Conservation (phyloP, 2,888 invertebrate genomes). For the Lysandra coridon region DNA sequence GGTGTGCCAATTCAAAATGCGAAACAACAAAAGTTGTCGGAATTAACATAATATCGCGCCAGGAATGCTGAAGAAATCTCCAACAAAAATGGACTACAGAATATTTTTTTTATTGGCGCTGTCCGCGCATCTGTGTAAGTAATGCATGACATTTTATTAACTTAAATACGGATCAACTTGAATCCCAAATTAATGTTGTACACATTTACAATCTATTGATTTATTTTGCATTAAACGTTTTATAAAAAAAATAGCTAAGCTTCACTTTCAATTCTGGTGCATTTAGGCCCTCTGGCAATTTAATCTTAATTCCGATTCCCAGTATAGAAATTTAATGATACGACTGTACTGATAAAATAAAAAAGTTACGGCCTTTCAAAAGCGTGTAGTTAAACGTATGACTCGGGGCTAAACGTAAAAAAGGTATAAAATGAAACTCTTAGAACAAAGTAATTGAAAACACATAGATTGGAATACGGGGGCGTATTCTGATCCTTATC, state of each 20-base stretch:
- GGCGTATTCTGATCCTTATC: constrained; percentile 62
- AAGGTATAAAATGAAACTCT: constrained; percentile 41
- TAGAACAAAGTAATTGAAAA: constrained; percentile 63
- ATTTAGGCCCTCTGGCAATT: not conserved
- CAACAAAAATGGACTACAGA: constrained; percentile 56
- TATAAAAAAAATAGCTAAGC: not conserved
- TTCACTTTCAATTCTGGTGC: not conserved
- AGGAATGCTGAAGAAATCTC: constrained; percentile 33
- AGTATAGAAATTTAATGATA: not conserved
- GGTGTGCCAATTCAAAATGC: constrained; percentile 48
- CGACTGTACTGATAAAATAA: constrained; percentile 9
- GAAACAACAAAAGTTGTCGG: constrained; percentile 43
- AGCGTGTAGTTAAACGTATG: constrained; percentile 26
- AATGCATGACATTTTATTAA: constrained; percentile 30
- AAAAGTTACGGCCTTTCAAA: constrained; percentile 20
- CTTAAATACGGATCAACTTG: not conserved
- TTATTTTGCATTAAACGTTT: no score
- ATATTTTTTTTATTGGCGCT: constrained; percentile 57
- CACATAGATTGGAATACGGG: constrained; percentile 60
- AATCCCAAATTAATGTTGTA: not conserved
- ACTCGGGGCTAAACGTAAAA: constrained; percentile 32
- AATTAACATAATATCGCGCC: constrained; percentile 47
- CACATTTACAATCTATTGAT: not conserved
- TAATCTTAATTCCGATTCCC: constrained; percentile 8
- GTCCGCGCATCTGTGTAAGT: constrained; percentile 65